Evolutionary conservation across 1,140 invertebrate species (phyloP), one percentile per base, ranked within the genome.

Genomic region (Pogonognathellus flavescens): DNA sequence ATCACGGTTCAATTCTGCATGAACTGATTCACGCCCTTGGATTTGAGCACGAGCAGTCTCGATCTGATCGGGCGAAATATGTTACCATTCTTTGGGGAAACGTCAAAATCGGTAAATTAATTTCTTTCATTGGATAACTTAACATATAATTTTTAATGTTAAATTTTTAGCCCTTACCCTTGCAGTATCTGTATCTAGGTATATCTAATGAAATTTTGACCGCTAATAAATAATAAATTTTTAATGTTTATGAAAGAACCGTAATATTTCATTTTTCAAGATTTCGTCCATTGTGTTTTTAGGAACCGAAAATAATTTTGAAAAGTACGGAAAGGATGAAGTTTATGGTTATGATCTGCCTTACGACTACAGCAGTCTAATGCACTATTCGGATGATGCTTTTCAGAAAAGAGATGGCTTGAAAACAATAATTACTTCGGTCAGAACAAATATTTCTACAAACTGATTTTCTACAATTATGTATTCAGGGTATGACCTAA

Each of bases 331-430:
- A 0, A 0, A 49, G n/a, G 52, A 49, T 10, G 80, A 81, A 83
- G 50, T 83, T 16, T 50, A 81, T 13, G 57, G 62, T 10, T 76
- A 82, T 50, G 31, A 86, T 1, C 13, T 86, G n/a, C 85, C 85
- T 0, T 86, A 86, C 72, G 85, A 86, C 53, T 86, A 86, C 62
- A 82, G 62, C 62, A 86, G 85, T 52, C 60, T 86, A 0, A 86
- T 86, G 85, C 49, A 83, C 20, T 62, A 83, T n/a, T 83, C 80
- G 9, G 80, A 41, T 25, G 80, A 81, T 22, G 80, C 80, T 0
- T 81, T 81, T 57, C 80, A 81, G 55, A 81, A 81, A 59, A 55
- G 6, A 25, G 52, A 25, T 4, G 13, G 20, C 5, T 50, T 10
- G 1, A 53, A 81, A 16, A 81, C 80, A 0, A 55, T 81, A 10